A percentile compares a stretch with the other conserved stretches of the same genome.
These are phyloP conservation scores for Pelvicachromis taeniatus DNA, from an alignment of 2,113 vertebrate genomes.

Conservation along the genomic window DNA sequence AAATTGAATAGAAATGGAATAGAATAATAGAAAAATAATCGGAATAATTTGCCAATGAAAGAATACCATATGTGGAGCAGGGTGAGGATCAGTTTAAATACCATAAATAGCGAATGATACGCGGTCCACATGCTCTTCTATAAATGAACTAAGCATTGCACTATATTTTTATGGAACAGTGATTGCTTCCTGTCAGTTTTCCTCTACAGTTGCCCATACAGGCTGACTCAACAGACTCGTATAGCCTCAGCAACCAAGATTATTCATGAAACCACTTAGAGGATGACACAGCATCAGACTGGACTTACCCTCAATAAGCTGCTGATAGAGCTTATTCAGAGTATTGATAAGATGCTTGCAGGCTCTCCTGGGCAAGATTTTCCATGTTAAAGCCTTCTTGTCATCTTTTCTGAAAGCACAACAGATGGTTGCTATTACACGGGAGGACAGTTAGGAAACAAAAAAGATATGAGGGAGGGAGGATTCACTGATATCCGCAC, in stretches of 20 bases:
- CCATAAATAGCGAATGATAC: neutral
- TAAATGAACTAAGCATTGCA: neutral
- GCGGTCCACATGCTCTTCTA: neutral
- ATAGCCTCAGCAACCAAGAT: neutral
- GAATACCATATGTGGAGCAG: neutral
- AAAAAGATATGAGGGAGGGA: conserved; percentile 1
- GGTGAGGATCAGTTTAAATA: neutral
- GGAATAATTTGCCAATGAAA: neutral
- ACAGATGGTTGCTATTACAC: conserved; percentile 52
- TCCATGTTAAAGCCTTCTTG: conserved; percentile 90
- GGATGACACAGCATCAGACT: conserved; percentile 22
- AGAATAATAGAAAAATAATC: neutral
- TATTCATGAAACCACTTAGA: conserved; percentile 36
- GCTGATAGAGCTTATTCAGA: conserved; percentile 87
- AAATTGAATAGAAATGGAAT: neutral
- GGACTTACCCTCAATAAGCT: conserved; percentile 89
- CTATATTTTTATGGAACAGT: neutral
- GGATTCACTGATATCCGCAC: conserved; percentile 18
- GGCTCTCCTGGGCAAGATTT: conserved; percentile 94
- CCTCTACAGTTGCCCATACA: neutral
- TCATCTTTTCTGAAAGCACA: conserved; percentile 85
- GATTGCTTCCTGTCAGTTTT: neutral
- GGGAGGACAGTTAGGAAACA: conserved; percentile 29
- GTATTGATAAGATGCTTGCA: conserved; percentile 94
- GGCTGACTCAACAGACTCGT: conserved; percentile 37